Base-by-base conservation (phyloP, 35 echinoderm and acorn worm species). In the Lytechinus pictus region DNA sequence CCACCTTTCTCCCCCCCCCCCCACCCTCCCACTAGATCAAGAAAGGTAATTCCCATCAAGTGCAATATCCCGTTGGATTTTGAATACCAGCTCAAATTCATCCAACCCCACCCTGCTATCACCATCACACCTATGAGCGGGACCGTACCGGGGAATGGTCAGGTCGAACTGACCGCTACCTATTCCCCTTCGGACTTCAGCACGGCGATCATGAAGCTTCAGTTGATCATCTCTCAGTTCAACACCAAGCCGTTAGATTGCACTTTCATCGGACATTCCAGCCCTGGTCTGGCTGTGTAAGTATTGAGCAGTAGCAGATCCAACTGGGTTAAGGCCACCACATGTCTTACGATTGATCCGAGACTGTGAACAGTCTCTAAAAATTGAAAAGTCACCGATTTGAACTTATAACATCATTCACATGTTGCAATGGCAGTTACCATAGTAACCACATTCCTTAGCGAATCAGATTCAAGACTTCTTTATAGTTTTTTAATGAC, bases 1-100 rank as follows among this genome's bases (percentile, higher is more conserved):
- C 27, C 16, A 16, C 1, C 44, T 52, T 89, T 33, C 9, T 44
- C 33, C 33, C 6, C 10, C 14, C 1, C 9, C 52, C 55, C 6
- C 10, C 14, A 9, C 9, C 52, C 55, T 86, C 53, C 88, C 54
- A 93, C 89, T 24, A 99, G 98, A 53, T 94, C 87, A 61, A 96
- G 96, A 87, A 98, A 96, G 86, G 95, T 96, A 56, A 97, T 99
- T 56, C 97, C 98, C 9, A 91, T 99, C 24, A 94, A 95, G 27
- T 99, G 98, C 95, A 95, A 98, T 92, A 96, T 96, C 66, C 98
- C 98, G 7, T 92, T 99, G 27, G 98, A 99, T 94, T 99, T 99
- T 96, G 98, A 99, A 72, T 99, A 98, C 95, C 93, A 97, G 86
- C 89, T 99, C 13, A 96, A 97, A 52, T 99, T 96, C 86, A 86